Conservation (phyloP, 2,797 vertebrate species). For the Chelmon rostratus region DNA sequence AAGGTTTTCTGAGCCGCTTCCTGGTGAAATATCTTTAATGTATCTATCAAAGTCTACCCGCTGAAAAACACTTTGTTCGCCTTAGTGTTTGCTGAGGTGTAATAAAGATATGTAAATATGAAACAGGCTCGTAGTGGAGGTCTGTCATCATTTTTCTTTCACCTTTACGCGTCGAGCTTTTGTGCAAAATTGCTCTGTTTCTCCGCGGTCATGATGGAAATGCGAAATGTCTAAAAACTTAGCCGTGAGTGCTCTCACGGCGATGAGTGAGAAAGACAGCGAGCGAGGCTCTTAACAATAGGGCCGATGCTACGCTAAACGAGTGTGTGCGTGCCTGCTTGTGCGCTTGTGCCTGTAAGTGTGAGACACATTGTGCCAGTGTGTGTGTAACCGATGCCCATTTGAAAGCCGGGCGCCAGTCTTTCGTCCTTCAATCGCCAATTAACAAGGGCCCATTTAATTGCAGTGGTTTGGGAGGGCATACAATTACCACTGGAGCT, state of each 20-base stretch:
- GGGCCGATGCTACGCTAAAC: slow-evolving; percentile 31
- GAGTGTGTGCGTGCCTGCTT: slow-evolving; percentile 17
- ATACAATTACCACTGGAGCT: slow-evolving; percentile 77
- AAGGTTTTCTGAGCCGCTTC: slow-evolving; percentile 39
- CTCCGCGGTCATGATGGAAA: slow-evolving; percentile 41
- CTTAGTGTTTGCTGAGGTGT: slow-evolving; percentile 44
- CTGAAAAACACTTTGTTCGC: slow-evolving; percentile 56
- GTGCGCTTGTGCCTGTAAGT: slow-evolving; percentile 16
- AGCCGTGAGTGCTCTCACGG: background rate
- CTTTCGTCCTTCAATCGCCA: slow-evolving; percentile 77
- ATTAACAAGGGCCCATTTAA: slow-evolving; percentile 81
- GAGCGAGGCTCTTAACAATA: background rate
- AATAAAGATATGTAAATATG: slow-evolving; percentile 58
- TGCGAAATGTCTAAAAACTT: slow-evolving; percentile 28
- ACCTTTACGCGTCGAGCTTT: slow-evolving; percentile 30
- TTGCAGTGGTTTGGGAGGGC: slow-evolving; percentile 78
- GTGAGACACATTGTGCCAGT: slow-evolving; percentile 26
- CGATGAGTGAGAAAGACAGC: slow-evolving; percentile 11
- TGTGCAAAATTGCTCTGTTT: slow-evolving; percentile 32
- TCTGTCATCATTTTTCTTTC: slow-evolving; percentile 23
- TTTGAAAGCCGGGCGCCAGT: slow-evolving; percentile 65
- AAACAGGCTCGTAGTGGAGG: slow-evolving; percentile 26
- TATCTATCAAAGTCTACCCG: slow-evolving; percentile 63
- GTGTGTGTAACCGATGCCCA: slow-evolving; percentile 50
- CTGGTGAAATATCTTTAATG: slow-evolving; percentile 55